Percentiles rank a stretch among this genome's conserved stretches.
Evolutionary conservation across 53 echinoderm and acorn worm genomes (phyloP).

Genomic region (Paracentrotus lividus): DNA sequence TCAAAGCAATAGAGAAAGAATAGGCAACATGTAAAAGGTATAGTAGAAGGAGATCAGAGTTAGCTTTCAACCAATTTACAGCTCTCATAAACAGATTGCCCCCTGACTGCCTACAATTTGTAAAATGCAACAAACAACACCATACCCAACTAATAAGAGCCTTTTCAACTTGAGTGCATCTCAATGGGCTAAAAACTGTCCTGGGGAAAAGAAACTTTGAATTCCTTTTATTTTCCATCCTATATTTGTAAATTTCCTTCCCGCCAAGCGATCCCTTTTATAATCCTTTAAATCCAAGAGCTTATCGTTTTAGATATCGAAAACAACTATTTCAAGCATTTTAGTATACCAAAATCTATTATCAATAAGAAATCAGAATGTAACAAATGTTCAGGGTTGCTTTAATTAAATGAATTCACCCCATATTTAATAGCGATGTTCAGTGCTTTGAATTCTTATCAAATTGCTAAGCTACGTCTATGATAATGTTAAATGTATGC

Average conservation of each 20-base stretch:
- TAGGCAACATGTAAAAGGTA: not conserved
- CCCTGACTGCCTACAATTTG: conserved; percentile 23
- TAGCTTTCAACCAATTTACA: conserved; percentile 19
- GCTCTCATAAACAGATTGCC: conserved; percentile 46
- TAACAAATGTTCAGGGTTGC: too few species aligned
- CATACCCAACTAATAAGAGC: not conserved
- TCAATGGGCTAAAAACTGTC: not conserved
- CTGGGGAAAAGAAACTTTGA: not conserved
- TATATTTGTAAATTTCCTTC: not conserved
- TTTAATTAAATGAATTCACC: too few species aligned
- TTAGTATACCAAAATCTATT: too few species aligned
- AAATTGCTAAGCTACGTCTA: too few species aligned
- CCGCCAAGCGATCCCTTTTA: conserved; percentile 10
- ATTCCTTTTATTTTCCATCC: not conserved
- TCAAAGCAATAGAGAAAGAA: conserved; percentile 21
- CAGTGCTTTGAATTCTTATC: too few species aligned
- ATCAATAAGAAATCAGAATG: too few species aligned
- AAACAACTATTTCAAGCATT: not conserved
- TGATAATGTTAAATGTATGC: too few species aligned
- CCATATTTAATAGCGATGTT: too few species aligned
- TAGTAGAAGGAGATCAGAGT: conserved; percentile 8
- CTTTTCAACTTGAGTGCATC: conserved; percentile 43
- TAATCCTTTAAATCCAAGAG: not conserved
- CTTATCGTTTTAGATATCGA: not conserved
- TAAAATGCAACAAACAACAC: conserved; percentile 13